These are phyloP conservation scores for Simalia tracyae DNA, from an alignment of 2,797 vertebrate genomes.

Conservation along the genomic window DNA sequence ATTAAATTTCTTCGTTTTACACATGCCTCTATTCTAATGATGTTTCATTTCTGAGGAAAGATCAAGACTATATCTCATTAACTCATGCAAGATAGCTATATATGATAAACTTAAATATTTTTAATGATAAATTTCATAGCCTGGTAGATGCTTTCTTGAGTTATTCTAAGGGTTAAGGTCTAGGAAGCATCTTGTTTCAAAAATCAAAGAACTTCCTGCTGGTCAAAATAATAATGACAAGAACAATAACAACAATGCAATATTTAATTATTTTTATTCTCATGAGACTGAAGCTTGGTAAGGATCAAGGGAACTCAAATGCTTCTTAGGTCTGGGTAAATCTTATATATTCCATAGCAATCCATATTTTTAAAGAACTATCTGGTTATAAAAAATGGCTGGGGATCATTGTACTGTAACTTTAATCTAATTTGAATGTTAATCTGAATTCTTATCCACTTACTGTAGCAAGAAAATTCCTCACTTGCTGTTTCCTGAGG, in stretches of 20 bases:
- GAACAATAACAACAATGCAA: background rate
- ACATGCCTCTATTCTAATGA: background rate
- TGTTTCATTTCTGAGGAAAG: background rate
- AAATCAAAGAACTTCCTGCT: background rate
- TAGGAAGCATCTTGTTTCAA: background rate
- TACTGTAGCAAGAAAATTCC: background rate
- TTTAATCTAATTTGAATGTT: background rate
- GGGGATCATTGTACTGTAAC: background rate
- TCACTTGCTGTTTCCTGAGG: background rate
- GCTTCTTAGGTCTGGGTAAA: background rate
- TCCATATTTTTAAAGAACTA: background rate
- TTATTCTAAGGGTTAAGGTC: background rate
- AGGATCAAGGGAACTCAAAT: background rate
- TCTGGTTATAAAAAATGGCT: background rate
- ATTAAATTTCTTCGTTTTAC: background rate
- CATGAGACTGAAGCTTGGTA: background rate
- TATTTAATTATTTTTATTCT: background rate
- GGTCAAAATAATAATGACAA: background rate
- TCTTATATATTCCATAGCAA: background rate
- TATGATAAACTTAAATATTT: slow-evolving; percentile 7
- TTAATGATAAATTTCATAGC: background rate
- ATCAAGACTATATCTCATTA: background rate
- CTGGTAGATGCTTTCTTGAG: background rate
- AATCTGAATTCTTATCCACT: background rate
- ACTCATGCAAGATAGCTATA: background rate